Conservation (phyloP, 2,113 vertebrate genomes). For the Notarius quadriscutis region DNA sequence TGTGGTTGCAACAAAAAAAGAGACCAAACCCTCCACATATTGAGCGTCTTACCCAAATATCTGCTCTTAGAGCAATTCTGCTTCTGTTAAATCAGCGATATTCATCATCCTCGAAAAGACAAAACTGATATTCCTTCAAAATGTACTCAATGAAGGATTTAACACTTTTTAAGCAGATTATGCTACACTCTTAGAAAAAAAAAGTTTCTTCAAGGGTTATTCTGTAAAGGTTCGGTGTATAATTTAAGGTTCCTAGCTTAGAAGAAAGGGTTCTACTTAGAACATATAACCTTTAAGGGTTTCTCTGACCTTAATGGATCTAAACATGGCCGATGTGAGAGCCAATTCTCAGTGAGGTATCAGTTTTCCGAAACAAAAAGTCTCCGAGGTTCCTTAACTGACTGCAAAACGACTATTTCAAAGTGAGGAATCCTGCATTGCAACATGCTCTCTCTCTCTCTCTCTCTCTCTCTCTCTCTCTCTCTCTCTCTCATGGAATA, state of each 20-base stretch:
- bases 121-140: neutral
- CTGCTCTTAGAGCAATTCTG: neutral
- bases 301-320: neutral
- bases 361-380: neutral
- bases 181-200: neutral
- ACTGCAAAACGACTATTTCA: conserved; percentile 51
- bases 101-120: neutral
- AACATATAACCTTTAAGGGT: conserved; percentile 36
- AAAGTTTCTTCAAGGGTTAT: neutral
- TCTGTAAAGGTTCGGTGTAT: neutral
- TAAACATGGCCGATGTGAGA: neutral
- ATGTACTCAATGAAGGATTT: neutral
- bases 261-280: neutral
- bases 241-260: neutral
- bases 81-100: neutral
- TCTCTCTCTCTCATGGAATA: neutral
- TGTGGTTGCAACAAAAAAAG: neutral
- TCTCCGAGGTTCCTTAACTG: conserved; percentile 35
- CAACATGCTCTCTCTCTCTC: conserved; percentile 37
- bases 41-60: neutral
- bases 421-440: conserved; percentile 44
- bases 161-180: neutral
- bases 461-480: no score
- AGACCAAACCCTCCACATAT: neutral
- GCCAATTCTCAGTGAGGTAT: neutral